Evolutionary conservation across 1,140 invertebrate genomes (phyloP), one percentile per base, ranked within the genome.

Genomic region (Teleogryllus occipitalis): DNA sequence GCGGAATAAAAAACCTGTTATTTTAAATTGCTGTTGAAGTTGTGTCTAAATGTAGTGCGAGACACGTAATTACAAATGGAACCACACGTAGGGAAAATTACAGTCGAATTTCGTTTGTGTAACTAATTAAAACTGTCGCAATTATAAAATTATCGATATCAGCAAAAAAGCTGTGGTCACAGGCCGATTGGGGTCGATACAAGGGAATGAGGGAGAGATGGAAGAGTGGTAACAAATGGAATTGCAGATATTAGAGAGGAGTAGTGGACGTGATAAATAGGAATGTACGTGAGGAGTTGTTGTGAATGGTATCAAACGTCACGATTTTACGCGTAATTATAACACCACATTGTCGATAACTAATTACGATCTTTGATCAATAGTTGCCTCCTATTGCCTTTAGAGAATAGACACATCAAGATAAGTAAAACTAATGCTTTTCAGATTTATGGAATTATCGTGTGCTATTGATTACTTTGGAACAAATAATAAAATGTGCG

Each of bases 121-220:
- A 14, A 65, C 54, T 65, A 65, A 65, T 65, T 65, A 65, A 65
- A 65, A 65, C 54, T 65, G 54, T 65, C 54, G 54, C 54, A 65
- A 65, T 65, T 65, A 65, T 65, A 65, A 65, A 65, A 65, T 65
- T 65, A 65, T 65, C 54, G 54, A 65, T 65, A 65, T 65, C 54
- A 65, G 54, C 54, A 65, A 65, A 65, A 65, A 65, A 65, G 54
- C 54, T 65, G 54, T 18, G 54, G 54, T 65, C 54, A 18, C 54
- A 2, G 18, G 54, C 54, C 54, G 54, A 65, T 65, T 18, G 54
- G 10, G 54, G 54, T 65, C 54, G 54, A 65, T 65, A 65, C 10
- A 2, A 14, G 54, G 18, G 18, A 65, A 65, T 65, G 54, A 65
- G 54, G 7, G 18, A 65, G 27, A 39, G 27, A 39, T 39, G 27